phyloP scores from a whole-genome alignment of 2,888 invertebrate species.

The Coenonympha arcania region DNA sequence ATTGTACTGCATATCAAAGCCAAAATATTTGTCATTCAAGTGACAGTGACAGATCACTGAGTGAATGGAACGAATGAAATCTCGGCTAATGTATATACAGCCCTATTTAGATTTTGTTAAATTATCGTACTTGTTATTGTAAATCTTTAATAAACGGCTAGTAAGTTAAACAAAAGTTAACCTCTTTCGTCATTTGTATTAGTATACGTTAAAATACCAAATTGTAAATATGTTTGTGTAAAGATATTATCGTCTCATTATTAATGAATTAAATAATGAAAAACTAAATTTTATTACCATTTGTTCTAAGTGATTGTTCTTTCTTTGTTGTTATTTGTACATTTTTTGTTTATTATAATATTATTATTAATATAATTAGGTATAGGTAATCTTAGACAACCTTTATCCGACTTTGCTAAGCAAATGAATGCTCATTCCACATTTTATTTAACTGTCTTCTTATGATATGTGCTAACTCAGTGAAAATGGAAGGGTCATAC shows the following conservation, averaged over 20 bases:
- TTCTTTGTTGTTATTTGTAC: slow-evolving; percentile 71
- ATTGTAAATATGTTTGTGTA: slow-evolving; percentile 68
- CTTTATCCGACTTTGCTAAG: slow-evolving; percentile 33
- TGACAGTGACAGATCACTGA: slow-evolving; percentile 25
- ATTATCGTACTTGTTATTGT: slow-evolving; percentile 48
- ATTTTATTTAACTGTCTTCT: slow-evolving; percentile 29
- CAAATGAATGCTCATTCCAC: slow-evolving; percentile 40
- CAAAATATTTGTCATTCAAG: slow-evolving; percentile 53
- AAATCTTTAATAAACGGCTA: slow-evolving; percentile 43
- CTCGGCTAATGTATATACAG: slow-evolving; percentile 53
- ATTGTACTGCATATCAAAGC: slow-evolving; percentile 66
- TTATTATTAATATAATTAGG: slow-evolving; percentile 29
- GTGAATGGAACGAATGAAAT: slow-evolving; percentile 32
- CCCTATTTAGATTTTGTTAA: slow-evolving; percentile 53
- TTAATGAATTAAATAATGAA: slow-evolving; percentile 21
- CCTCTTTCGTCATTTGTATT: slow-evolving; percentile 58
- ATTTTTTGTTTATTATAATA: slow-evolving; percentile 65
- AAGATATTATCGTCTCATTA: slow-evolving; percentile 66
- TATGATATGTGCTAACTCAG: not conserved
- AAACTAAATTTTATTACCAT: slow-evolving; percentile 72
- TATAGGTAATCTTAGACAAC: slow-evolving; percentile 32
- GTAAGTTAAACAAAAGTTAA: slow-evolving; percentile 50
- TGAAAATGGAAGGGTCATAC: no score
- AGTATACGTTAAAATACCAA: slow-evolving; percentile 72
- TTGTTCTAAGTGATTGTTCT: slow-evolving; percentile 70